phyloP scores from a whole-genome alignment of 1,140 invertebrate species.

The Polypedilum vanderplanki region DNA sequence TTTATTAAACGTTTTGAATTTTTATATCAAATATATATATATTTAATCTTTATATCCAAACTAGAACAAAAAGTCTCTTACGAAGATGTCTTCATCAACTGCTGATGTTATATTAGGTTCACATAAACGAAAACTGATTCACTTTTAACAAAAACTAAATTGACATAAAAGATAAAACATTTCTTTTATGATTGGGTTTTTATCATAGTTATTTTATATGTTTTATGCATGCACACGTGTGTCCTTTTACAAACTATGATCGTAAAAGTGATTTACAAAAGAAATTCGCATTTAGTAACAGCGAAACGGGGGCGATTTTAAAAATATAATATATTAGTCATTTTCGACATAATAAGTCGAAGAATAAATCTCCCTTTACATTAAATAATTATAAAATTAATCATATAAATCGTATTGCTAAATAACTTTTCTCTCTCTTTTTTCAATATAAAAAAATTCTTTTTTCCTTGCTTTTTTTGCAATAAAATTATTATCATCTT shows the following conservation, averaged over 20 bases:
- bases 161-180: neutral
- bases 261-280: no score
- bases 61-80: constrained; percentile 18
- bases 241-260: no score
- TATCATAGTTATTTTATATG: neutral
- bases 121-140: constrained; percentile 4
- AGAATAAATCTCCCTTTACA: neutral
- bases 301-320: no score
- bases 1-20: constrained; percentile 14
- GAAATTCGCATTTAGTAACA: no score
- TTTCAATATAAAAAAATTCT: constrained; percentile 20
- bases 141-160: neutral
- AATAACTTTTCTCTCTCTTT: neutral
- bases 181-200: neutral
- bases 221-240: no score
- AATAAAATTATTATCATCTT: constrained; percentile 20
- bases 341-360: neutral
- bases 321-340: no score
- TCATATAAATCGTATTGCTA: constrained; percentile 14
- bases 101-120: neutral
- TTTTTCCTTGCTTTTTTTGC: constrained; percentile 10
- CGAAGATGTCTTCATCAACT: neutral
- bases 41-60: constrained; percentile 14
- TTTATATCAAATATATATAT: constrained; percentile 8
- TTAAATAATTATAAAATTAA: neutral